Evolutionary conservation across 2,797 vertebrate genomes (phyloP).

Genomic region (Hippocampus kuda): DNA sequence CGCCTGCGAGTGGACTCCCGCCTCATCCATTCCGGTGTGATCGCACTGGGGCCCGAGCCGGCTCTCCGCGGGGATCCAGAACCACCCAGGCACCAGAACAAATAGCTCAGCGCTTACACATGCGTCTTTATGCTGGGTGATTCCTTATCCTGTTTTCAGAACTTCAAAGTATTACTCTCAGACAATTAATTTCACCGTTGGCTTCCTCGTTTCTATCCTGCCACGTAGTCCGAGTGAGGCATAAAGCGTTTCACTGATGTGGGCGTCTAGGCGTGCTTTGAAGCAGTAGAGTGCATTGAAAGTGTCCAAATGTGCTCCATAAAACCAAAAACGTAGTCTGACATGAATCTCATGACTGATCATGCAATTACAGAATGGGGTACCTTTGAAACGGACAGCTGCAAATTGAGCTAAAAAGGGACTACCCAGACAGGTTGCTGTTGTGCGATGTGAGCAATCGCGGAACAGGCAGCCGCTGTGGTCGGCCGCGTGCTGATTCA

Average conservation of each 20-base stretch:
- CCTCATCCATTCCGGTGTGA: constrained; percentile 57
- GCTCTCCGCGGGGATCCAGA: constrained; percentile 60
- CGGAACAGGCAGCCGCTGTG: constrained; percentile 21
- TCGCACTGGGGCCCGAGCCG: constrained; percentile 59
- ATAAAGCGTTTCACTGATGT: constrained; percentile 27
- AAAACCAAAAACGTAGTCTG: neutral
- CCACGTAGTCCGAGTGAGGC: constrained; percentile 31
- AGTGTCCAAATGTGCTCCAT: constrained; percentile 6
- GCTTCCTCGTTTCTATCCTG: constrained; percentile 40
- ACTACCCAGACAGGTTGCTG: constrained; percentile 19
- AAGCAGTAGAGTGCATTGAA: constrained; percentile 18
- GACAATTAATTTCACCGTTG: constrained; percentile 32
- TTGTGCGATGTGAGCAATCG: constrained; percentile 13
- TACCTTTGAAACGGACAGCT: constrained; percentile 14
- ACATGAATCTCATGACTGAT: neutral
- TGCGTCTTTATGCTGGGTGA: constrained; percentile 63
- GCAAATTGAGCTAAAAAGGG: constrained; percentile 12
- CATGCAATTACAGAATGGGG: neutral
- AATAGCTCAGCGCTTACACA: constrained; percentile 63
- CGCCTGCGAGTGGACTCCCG: constrained; percentile 56
- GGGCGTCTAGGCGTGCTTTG: constrained; percentile 30
- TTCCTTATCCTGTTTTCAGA: constrained; percentile 52
- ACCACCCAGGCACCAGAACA: constrained; percentile 66
- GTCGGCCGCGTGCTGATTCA: constrained; percentile 41
- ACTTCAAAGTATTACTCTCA: constrained; percentile 52